Base-by-base conservation (phyloP, 2,797 vertebrate genomes). In the Uromys caudimaculatus region DNA sequence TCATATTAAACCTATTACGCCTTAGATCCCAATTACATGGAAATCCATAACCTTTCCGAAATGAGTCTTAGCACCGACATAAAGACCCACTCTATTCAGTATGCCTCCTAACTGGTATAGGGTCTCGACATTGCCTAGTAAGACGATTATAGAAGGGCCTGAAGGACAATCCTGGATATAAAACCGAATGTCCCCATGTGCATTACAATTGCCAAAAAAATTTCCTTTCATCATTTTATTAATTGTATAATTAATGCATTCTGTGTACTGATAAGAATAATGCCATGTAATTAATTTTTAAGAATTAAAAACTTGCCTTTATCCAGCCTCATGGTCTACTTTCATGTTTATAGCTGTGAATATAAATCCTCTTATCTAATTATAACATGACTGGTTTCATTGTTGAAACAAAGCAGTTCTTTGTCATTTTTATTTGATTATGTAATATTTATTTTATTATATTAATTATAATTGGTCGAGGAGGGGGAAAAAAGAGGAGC, bases 211-310 rank as follows among this genome's bases (percentile, higher is more conserved):
- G 94, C 52, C 50, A 38, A 79, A 81, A 64, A 97, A 97, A 96
- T 67, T 93, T 78, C 94, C 95, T 98, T 98, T 98, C 98, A 98
- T 98, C 98, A 97, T 98, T 97, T 98, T 98, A 98, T 98, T 98
- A 98, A 98, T 98, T 98, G 98, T 98, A 98, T 99, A 99, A 98
- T 98, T 98, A 99, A 98, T 99, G 98, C 98, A 98, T 98, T 98
- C 98, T 98, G 98, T 98, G 98, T 99, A 98, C 98, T 95, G 98
- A 99, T 99, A 99, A 99, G 97, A 98, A 98, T 99, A 99, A 99
- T 98, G 98, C 98, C 98, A 98, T 99, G 98, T 99, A 99, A 99
- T 99, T 99, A 99, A 98, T 99, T 99, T 99, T 98, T 98, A 98
- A 98, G 98, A 98, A 98, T 98, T 98, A 98, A 98, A 98, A 98